phyloP scores from a whole-genome alignment of 2,113 vertebrate genomes.

The Microtus ochrogaster region DNA sequence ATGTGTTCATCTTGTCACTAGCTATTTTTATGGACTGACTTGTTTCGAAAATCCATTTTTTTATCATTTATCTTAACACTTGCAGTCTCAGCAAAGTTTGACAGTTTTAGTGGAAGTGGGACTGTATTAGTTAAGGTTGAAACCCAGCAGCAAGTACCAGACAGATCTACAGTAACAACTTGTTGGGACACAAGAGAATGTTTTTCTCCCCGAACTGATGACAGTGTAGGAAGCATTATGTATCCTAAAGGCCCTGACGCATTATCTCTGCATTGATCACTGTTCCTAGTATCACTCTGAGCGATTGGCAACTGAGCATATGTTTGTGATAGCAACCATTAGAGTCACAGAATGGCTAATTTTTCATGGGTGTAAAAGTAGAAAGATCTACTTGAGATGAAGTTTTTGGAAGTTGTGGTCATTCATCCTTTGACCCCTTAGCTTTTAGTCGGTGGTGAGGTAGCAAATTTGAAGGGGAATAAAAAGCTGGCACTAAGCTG shows the following conservation, averaged over 20 bases:
- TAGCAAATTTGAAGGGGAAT: neutral
- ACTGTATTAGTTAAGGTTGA: neutral
- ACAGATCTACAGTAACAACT: neutral
- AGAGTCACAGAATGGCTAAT: neutral
- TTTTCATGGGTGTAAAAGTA: neutral
- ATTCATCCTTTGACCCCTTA: neutral
- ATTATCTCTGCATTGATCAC: neutral
- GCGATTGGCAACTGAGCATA: neutral
- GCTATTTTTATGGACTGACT: neutral
- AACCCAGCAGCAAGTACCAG: neutral
- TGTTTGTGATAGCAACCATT: neutral
- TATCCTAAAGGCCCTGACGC: neutral
- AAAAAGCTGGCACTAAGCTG: too few relatives aligned
- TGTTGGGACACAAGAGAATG: neutral
- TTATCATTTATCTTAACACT: neutral
- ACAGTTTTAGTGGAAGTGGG: neutral
- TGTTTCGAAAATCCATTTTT: constrained; percentile 20
- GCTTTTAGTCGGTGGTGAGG: neutral
- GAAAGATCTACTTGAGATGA: neutral
- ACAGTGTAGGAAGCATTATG: neutral
- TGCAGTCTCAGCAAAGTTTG: neutral
- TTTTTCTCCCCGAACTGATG: neutral
- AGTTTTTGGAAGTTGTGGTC: neutral
- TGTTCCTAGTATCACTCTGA: neutral
- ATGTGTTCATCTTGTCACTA: neutral